Evolutionary conservation across 1,140 invertebrate genomes (phyloP).

Genomic region (Solenopsis fugax): DNA sequence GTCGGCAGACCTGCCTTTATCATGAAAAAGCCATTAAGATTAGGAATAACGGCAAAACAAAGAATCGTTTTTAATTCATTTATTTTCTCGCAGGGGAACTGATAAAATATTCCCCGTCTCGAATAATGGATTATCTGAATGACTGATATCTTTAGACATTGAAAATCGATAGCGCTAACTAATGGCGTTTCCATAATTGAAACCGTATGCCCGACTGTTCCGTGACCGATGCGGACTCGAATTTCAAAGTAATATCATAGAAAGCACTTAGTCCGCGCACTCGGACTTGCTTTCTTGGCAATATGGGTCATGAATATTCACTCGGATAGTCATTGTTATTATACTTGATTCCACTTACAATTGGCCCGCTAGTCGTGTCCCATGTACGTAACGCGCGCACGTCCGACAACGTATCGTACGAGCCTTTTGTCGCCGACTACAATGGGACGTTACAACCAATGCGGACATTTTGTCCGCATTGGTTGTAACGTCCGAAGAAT

Average conservation of each 20-base stretch:
- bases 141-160: conserved; percentile 45
- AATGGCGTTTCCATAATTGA: conserved; percentile 59
- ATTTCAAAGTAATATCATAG: conserved; percentile 56
- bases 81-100: neutral
- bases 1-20: neutral
- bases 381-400: conserved; percentile 1
- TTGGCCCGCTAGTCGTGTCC: conserved; percentile 27
- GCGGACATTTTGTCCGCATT: conserved; percentile 29
- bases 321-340: conserved; percentile 40
- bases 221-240: conserved; percentile 29
- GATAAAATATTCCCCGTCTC: conserved; percentile 31
- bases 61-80: neutral
- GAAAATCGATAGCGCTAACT: conserved; percentile 54
- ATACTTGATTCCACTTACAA: conserved; percentile 45
- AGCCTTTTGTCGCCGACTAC: conserved; percentile 40
- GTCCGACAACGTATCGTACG: conserved; percentile 33
- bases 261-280: conserved; percentile 27
- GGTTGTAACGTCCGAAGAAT: neutral
- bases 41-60: neutral
- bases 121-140: conserved; percentile 42
- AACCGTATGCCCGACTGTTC: neutral
- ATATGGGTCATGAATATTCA: conserved; percentile 51
- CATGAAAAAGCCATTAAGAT: neutral
- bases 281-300: conserved; percentile 1
- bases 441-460: conserved; percentile 47